Base-by-base conservation (phyloP, 2,888 invertebrate genomes). In the Eristalinus aeneus region DNA sequence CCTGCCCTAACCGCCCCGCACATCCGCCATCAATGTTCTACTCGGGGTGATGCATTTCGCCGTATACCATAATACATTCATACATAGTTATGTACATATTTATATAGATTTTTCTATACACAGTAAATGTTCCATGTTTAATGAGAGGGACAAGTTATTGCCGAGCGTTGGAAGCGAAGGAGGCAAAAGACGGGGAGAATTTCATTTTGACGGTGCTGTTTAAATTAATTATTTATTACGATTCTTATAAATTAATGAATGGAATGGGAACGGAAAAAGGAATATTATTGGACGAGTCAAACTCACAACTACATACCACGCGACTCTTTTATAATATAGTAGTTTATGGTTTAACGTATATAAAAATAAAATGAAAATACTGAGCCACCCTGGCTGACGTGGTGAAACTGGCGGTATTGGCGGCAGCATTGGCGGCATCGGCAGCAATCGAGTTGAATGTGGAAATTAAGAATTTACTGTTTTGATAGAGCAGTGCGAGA, bases 171-270 rank as follows among this genome's bases (percentile, higher is more conserved):
- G 56, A 71, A 27, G 39, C 46, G 65, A 65, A 31, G 36, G 61
- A 65, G 71, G 74, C 39, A 67, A 20, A 86, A 78, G 86, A 74
- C 82, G 71, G 53, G 73, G 73, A 73, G 86, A 82, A 86, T 77
- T 86, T 86, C 86, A 86, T 86, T 86, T 86, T 86, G 87, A 87
- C 88, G 88, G 89, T 89, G 88, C 89, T 89, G 89, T 90, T 91
- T 90, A 90, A 91, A 91, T 91, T 90, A 91, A 91, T 91, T 91
- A 91, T 91, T 91, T 90, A 90, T 90, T 90, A 90, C 90, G 89
- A 89, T 90, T 90, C 90, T 90, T 90, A 90, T 90, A 91, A 90
- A 91, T 91, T 90, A 91, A 91, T 91, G 91, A 91, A 91, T 89
- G 90, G 90, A 90, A 89, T 89, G 89, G 89, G 90, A 88, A 88